Evolutionary conservation across 2,113 vertebrate species (phyloP), one percentile per base, ranked within the genome.

Genomic region (Gadus macrocephalus): DNA sequence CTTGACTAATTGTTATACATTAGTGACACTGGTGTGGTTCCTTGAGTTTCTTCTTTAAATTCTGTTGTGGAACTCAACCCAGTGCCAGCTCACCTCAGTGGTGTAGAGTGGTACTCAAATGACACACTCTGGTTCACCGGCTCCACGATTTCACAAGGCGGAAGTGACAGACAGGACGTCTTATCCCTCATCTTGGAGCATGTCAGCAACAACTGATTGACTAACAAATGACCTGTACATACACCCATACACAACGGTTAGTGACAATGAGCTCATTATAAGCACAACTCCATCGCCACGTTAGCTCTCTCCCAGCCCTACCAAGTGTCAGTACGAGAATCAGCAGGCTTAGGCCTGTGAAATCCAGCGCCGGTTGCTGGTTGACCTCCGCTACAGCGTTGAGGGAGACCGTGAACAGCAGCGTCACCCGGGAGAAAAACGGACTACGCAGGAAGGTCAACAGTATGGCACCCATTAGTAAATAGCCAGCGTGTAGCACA

Each of bases 381-480:
- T 93, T 89, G 71, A 95, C 59, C 78, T 94, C 89, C 0, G 87
- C 81, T 0, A 90, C 81, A 0, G 87, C 65, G 0, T 94, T 93
- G 4, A 92, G 80, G 1, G 86, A 4, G 0, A 96, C 91, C 0
- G 86, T 73, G 71, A 95, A 55, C 65, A 95, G 83, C 62, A 95
- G 79, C 74, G 79, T 15, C 5, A 86, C 80, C 0, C 78, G 85
- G 7, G 92, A 79, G 6, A 89, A 90, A 0, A 35, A 81, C 0
- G 89, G 85, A 19, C 87, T 89, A 25, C 85, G 90, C 74, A 94
- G 88, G 77, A 95, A 95, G 0, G 91, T 89, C 83, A 94, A 84
- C 2, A 93, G 78, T 0, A 88, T 55, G 0, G 93, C 88, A 6
- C 87, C 79, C 55, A 95, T 60, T 2, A 89, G 17, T 0, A 95